Percentiles rank a stretch among this genome's conserved stretches.
These are phyloP conservation scores for Hylomyscus alleni DNA, from an alignment of 2,797 vertebrate species.

Conservation along the genomic window DNA sequence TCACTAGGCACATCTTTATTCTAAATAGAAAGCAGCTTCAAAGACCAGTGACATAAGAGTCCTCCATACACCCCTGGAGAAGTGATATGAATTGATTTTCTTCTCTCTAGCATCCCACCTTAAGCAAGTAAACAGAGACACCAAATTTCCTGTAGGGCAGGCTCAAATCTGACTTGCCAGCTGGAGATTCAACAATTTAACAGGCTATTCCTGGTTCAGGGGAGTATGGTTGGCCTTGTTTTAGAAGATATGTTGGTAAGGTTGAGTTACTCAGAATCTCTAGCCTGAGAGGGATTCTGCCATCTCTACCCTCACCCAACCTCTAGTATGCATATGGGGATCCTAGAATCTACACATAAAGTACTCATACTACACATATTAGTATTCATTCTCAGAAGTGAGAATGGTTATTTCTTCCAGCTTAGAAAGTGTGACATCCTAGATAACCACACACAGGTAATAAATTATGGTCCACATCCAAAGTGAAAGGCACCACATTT, in stretches of 20 bases:
- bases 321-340: not conserved
- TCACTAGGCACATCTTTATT: constrained; percentile 14
- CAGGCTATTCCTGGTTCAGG: not conserved
- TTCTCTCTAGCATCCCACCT: not conserved
- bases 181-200: not conserved
- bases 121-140: not conserved
- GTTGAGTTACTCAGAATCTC: not conserved
- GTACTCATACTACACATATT: not conserved
- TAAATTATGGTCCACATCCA: not conserved
- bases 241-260: not conserved
- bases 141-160: not conserved
- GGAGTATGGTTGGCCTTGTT: accelerated
- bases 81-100: not conserved
- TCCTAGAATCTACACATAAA: not conserved
- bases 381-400: not conserved
- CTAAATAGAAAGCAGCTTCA: not conserved
- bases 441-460: not conserved
- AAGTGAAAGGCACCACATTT: constrained; percentile 66
- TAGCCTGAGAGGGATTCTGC: not conserved
- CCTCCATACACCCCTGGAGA: not conserved
- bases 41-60: constrained; percentile 21
- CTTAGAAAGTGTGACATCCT: not conserved
- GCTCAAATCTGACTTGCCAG: not conserved
- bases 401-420: not conserved
- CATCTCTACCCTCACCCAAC: not conserved